Evolutionary conservation across 2,113 vertebrate genomes (phyloP), one percentile per base, ranked within the genome.

Genomic region (Mesitornis unicolor): DNA sequence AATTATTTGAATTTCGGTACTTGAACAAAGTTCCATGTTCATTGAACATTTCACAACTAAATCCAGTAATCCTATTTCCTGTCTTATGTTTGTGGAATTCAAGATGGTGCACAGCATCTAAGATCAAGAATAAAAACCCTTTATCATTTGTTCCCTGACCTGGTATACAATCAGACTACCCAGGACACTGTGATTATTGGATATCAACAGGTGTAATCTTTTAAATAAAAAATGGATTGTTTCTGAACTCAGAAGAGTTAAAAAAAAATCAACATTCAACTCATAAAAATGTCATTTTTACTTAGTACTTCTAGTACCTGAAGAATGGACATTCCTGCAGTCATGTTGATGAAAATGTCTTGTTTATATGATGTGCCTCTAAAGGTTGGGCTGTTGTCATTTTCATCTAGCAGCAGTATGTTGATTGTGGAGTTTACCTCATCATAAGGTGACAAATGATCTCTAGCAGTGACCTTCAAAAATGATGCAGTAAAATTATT

Each of bases 351-450:
- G 83, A 96, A 97, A 84, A 99, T 95, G 16, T 96, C 91, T 7
- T 65, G 95, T 40, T 96, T 88, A 2, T 98, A 99, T 11, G 14
- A 48, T 3, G 45, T 51, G 9, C n/a, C 84, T 89, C 50, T 93
- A 54, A 98, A 99, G 28, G 20, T 19, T 20, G 98, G 98, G 74
- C 78, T 98, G 97, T 98, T 98, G 93, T 99, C 98, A 26, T 99
- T 99, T 91, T 98, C 98, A 75, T 99, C 98, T 28, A 97, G 85
- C 65, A 99, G 86, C 67, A 64, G 31, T 35, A 99, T 60, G 18
- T 33, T 97, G 84, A 98, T 97, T 16, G 35, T 6, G 28, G 87
- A 96, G 10, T 1, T 5, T 20, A 3, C 65, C 28, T 29, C 33
- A 7, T 22, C 0, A 7, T 93, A 19, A 25, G 97, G 98, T 7